These are phyloP conservation scores for Cirrhinus mrigala DNA, from an alignment of 2,797 vertebrate species.

Conservation along the genomic window DNA sequence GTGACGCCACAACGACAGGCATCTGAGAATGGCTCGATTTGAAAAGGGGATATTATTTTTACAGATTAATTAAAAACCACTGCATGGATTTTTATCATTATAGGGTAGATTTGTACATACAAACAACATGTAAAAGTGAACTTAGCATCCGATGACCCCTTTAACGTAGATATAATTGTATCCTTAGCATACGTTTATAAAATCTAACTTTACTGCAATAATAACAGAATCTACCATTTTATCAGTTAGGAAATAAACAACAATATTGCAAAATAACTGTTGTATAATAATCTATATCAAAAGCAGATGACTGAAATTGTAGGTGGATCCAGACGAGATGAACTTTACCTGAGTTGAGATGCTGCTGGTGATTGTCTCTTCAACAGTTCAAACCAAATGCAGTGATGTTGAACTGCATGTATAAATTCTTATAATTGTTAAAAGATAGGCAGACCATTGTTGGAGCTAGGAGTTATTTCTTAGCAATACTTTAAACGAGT, in stretches of 20 bases:
- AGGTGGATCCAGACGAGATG: background rate
- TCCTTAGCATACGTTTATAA: background rate
- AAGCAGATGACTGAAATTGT: background rate
- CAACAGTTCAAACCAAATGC: background rate
- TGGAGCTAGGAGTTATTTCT: background rate
- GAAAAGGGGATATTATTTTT: too few relatives aligned
- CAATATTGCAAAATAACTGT: background rate
- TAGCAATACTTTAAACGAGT: background rate
- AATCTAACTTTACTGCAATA: background rate
- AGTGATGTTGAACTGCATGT: background rate
- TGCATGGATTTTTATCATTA: too few relatives aligned
- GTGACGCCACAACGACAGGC: too few relatives aligned
- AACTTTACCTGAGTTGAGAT: background rate
- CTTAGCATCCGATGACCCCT: too few relatives aligned
- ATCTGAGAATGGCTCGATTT: too few relatives aligned
- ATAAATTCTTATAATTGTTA: too few relatives aligned
- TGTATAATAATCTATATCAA: too few relatives aligned
- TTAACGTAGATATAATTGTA: background rate
- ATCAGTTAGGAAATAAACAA: fast-evolving
- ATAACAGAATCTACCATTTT: background rate
- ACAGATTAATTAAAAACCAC: too few relatives aligned
- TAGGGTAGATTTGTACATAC: too few relatives aligned
- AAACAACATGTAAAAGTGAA: too few relatives aligned
- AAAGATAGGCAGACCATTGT: background rate
- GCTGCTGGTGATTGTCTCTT: background rate